phyloP scores from a whole-genome alignment of 2,888 invertebrate genomes.

The Ashinkailepas kermadecensis region DNA sequence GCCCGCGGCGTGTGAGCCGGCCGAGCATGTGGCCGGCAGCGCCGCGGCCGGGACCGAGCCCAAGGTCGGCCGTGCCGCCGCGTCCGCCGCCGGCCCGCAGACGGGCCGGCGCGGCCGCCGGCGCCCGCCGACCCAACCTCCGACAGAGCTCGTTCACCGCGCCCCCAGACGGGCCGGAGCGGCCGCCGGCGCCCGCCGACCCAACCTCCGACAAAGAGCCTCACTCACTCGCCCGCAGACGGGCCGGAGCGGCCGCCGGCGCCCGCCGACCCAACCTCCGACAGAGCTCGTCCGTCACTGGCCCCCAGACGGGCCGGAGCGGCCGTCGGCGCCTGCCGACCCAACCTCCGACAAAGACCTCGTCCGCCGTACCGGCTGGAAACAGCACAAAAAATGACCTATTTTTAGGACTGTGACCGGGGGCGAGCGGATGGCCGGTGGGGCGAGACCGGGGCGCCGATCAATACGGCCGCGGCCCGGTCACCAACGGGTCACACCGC shows the following conservation, averaged over 20 bases:
- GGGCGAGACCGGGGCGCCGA: not conserved
- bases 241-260: no score
- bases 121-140: not conserved
- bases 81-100: not conserved
- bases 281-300: not conserved
- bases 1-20: not conserved
- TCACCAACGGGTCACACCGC: not conserved
- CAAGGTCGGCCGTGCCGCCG: not conserved
- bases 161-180: not conserved
- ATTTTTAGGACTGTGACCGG: not conserved
- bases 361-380: not conserved
- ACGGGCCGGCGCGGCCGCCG: not conserved
- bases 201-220: not conserved
- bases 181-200: not conserved
- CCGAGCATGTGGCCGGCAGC: not conserved
- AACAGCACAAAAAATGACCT: not conserved
- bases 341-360: not conserved
- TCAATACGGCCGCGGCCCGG: constrained; percentile 2
- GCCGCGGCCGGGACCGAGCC: not conserved
- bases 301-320: not conserved
- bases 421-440: not conserved
- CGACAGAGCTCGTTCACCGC: not conserved
- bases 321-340: not conserved
- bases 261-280: no score
- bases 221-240: no score